phyloP scores from a whole-genome alignment of 2,113 vertebrate species.

The Colinus virginianus region DNA sequence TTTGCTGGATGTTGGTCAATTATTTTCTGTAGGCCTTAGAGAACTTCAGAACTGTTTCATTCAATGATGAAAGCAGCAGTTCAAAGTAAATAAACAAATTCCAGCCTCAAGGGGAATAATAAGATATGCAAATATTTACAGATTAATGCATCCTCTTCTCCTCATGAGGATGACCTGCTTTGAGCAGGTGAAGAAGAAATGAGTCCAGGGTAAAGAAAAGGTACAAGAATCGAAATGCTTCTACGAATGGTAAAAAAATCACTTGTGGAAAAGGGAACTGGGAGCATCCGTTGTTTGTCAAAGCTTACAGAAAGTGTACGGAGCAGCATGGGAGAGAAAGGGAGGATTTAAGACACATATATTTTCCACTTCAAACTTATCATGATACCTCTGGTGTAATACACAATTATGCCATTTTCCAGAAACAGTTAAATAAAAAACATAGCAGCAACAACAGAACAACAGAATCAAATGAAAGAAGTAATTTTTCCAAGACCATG shows the following conservation, averaged over 20 bases:
- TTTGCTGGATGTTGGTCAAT: neutral
- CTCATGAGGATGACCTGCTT: neutral
- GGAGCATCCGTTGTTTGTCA: fast-evolving
- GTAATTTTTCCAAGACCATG: neutral
- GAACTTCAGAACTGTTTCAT: neutral
- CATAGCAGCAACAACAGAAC: neutral
- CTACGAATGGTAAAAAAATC: neutral
- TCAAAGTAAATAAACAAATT: neutral
- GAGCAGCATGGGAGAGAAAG: neutral
- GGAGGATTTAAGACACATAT: neutral
- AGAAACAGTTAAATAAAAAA: neutral
- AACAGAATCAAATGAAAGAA: neutral
- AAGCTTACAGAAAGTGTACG: neutral
- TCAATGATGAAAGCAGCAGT: neutral
- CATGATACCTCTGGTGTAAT: neutral
- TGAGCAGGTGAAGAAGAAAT: neutral
- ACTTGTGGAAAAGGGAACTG: neutral
- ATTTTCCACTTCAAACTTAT: neutral
- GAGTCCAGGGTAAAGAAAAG: neutral
- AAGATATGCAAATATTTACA: neutral
- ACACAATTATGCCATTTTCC: neutral
- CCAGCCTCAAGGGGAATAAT: neutral
- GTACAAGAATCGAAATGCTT: neutral
- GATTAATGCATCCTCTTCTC: neutral
- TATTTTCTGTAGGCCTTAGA: neutral